Evolutionary conservation across 2,888 invertebrate genomes (phyloP), one percentile per base, ranked within the genome.

Genomic region (Amphiduros pacificus): DNA sequence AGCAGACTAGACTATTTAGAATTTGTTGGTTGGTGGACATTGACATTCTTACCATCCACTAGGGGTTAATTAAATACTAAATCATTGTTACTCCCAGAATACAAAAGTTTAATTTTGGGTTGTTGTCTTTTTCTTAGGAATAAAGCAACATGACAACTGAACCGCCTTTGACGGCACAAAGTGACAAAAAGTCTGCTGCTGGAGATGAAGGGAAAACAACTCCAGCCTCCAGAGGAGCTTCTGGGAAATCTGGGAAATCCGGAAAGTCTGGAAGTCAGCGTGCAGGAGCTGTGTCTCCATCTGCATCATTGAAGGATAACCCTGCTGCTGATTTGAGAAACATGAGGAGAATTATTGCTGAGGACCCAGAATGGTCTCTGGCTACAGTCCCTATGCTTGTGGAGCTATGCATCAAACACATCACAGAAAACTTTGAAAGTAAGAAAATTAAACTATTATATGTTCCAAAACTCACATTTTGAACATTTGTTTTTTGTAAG

Each of bases 281-380:
- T 22, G 14, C 41, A 24, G 55, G 24, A 5, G 49, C 31, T 20
- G 49, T 31, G 11, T 57, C 57, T 2, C 58, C 51, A 1, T 6
- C 27, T 17, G 51, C 40, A 3, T 50, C 49, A 6, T 31, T 48
- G 44, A 63, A 52, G 22, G 62, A 63, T 32, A 69, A 69, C 31
- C 69, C 67, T 6, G 62, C 70, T 0, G 64, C 63, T 2, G 73
- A 73, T 50, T 51, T 57, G 20, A 51, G 73, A 29, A 71, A 66
- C 61, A 68, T 74, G 64, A 56, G 83, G 44, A 57, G 81, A 49
- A 81, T 83, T 36, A 82, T 83, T 51, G 82, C 83, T 28, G 83
- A 83, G 59, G 83, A 83, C 71, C 76, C 77, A 2, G 80, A 81
- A 61, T 83, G 81, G 79, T 80, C 80, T 17, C 69, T 82, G 31